Evolutionary conservation across 2,113 vertebrate species (phyloP).

Genomic region (Leucosticte australis): DNA sequence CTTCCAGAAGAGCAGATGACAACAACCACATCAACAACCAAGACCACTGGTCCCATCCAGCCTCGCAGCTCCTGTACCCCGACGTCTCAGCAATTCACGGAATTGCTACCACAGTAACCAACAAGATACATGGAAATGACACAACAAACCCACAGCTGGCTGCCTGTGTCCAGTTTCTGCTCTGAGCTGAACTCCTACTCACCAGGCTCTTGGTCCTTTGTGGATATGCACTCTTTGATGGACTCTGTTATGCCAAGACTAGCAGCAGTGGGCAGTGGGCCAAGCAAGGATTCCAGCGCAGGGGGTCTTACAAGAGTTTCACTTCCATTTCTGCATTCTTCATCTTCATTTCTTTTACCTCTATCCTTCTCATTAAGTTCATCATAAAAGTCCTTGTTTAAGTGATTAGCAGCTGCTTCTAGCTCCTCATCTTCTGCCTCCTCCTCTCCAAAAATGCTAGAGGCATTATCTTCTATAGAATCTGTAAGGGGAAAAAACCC

Average conservation of each 20-base stretch:
- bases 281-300: slow-evolving; percentile 85
- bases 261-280: slow-evolving; percentile 86
- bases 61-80: neutral
- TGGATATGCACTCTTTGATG: slow-evolving; percentile 77
- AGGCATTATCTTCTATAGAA: slow-evolving; percentile 67
- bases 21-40: neutral
- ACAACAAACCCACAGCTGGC: neutral
- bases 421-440: slow-evolving; percentile 86
- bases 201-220: slow-evolving; percentile 79
- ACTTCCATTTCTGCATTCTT: neutral
- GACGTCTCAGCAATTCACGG: rapidly evolving
- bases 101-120: neutral
- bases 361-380: slow-evolving; percentile 77
- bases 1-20: neutral
- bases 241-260: slow-evolving; percentile 88
- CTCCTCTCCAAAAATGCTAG: slow-evolving; percentile 75
- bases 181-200: slow-evolving; percentile 52
- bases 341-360: neutral
- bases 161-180: neutral
- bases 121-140: neutral
- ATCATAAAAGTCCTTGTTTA: slow-evolving; percentile 82
- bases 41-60: neutral
- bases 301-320: slow-evolving; percentile 56
- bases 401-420: slow-evolving; percentile 85
- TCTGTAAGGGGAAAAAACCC: slow-evolving; percentile 62